Conservation (phyloP, 2,888 invertebrate species). For the Dicyrtoma fusca region DNA sequence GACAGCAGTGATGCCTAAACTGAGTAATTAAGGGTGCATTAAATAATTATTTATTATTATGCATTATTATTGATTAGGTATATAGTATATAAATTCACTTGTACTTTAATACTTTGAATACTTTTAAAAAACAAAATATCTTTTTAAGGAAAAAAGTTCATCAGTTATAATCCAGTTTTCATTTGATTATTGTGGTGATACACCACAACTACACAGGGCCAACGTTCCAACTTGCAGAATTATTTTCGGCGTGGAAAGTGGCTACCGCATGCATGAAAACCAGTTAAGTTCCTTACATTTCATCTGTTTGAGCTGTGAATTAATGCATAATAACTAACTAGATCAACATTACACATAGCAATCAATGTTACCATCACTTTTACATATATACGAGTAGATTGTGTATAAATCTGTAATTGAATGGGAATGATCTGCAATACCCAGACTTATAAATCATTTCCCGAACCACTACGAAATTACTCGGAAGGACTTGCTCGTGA, state of each 20-base stretch:
- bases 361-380: background rate
- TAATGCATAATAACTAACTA: too few species aligned
- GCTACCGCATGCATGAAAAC: conserved; percentile 88
- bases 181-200: conserved; percentile 3
- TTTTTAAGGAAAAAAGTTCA: too few species aligned
- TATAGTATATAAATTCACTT: too few species aligned
- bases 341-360: background rate
- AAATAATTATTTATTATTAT: too few species aligned
- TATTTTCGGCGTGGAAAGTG: conserved; percentile 88
- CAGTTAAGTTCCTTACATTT: conserved; percentile 67
- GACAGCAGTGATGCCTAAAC: background rate
- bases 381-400: conserved; percentile 4
- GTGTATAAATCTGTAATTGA: too few species aligned
- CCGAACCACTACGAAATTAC: conserved; percentile 95
- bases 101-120: too few species aligned
- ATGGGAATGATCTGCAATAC: too few species aligned
- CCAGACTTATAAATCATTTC: conserved; percentile 89
- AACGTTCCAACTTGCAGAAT: conserved; percentile 87
- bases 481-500: conserved; percentile 92
- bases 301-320: too few species aligned
- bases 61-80: too few species aligned
- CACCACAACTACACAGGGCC: conserved; percentile 66
- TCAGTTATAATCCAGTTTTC: background rate
- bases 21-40: too few species aligned
- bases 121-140: too few species aligned